Evolutionary conservation across 2,797 vertebrate species (phyloP), one percentile per base, ranked within the genome.

Genomic region (Bucorvus abyssinicus): DNA sequence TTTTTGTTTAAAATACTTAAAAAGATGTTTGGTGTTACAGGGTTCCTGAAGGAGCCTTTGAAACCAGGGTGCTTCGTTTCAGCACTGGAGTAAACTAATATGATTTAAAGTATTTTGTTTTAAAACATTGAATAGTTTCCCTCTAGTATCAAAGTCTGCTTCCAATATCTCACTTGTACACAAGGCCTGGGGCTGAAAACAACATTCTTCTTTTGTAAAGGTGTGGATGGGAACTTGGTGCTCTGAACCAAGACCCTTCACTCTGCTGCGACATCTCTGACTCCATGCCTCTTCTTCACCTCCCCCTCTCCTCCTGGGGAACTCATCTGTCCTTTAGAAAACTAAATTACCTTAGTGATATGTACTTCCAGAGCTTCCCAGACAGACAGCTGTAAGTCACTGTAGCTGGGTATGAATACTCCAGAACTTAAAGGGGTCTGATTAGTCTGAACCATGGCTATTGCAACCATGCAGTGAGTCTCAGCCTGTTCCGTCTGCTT

Each of bases 181-280:
- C 45, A 59, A 38, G 44, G 32, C 34, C 22, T 59, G 27, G 7
- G 65, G 14, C 59, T 86, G 69, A 65, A 84, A 95, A 63, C 20
- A 45, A 3, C 1, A 1, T 84, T 92, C 55, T 34, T 73, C 10
- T 81, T 95, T 86, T 2, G 1, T 52, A 52, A 55, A 84, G 36
- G 30, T 65, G 1, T 71, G 32, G 14, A 69, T 3, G 23, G 44
- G 57, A 87, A 14, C 56, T 38, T 30, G 7, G 27, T 70, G 20
- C 83, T 77, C 38, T 38, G 49, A 70, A n/a, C 15, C 0, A 0
- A n/a, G 9, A 42, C 50, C 36, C 45, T 61, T 78, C 44, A 34
- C 30, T 21, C 38, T 3, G 4, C 22, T 26, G 10, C 0, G 0
- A 32, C 0, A 0, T 30, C 38, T 78, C 38, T 24, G 15, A 50